phyloP scores from a whole-genome alignment of 1,140 invertebrate genomes.

The Solen grandis region DNA sequence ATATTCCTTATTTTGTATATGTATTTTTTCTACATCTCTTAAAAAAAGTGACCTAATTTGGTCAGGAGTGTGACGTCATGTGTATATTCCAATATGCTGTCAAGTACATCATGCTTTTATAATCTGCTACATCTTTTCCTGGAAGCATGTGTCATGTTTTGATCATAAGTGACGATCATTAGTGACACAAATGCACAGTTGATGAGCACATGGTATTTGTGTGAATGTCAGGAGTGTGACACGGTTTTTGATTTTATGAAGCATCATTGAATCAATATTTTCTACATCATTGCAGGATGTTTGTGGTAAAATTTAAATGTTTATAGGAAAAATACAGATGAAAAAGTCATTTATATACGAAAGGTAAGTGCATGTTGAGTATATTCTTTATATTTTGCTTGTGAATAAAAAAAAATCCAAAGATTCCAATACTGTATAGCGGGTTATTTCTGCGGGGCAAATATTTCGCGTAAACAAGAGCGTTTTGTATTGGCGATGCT shows the following conservation, averaged over 20 bases:
- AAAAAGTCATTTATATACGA: not conserved
- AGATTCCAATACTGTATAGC: not conserved
- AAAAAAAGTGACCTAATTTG: slow-evolving; percentile 12
- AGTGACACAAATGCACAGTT: slow-evolving; percentile 11
- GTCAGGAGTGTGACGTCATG: slow-evolving; percentile 7
- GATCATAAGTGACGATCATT: slow-evolving; percentile 6
- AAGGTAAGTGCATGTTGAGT: slow-evolving; percentile 2
- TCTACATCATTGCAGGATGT: not conserved
- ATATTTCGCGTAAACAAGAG: too few species aligned
- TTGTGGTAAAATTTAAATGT: not conserved
- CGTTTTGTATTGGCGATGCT: too few species aligned
- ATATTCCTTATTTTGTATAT: not conserved
- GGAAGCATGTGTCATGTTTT: slow-evolving; percentile 15
- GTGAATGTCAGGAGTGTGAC: slow-evolving; percentile 16
- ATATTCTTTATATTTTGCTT: slow-evolving; percentile 6
- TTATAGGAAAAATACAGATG: slow-evolving; percentile 5
- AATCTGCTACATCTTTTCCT: slow-evolving; percentile 8
- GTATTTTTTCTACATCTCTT: not conserved
- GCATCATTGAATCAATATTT: slow-evolving; percentile 7
- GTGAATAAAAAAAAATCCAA: not conserved
- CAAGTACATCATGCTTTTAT: not conserved
- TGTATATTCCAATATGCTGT: slow-evolving; percentile 3
- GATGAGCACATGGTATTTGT: too few species aligned
- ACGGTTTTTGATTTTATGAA: not conserved
- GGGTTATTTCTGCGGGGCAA: too few species aligned